Evolutionary conservation across 2,888 invertebrate genomes (phyloP).

Genomic region (Nysson spinosus): DNA sequence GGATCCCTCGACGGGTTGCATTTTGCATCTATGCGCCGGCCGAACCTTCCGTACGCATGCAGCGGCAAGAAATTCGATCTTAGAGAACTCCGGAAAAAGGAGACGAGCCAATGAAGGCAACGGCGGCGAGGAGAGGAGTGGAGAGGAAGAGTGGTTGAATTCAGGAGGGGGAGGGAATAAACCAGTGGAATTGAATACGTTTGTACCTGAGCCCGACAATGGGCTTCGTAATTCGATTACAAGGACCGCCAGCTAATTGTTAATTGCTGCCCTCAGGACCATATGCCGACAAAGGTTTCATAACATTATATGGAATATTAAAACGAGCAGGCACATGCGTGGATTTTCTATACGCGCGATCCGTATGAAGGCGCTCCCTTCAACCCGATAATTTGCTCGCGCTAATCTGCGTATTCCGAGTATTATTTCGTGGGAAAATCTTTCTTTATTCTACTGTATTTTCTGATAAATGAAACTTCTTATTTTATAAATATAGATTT

Average conservation of each 20-base stretch:
- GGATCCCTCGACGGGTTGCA: constrained; percentile 72
- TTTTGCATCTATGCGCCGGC: constrained; percentile 69
- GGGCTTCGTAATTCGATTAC: constrained; percentile 76
- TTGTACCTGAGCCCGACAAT: constrained; percentile 77
- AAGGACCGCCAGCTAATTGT: constrained; percentile 78
- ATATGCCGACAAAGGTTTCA: constrained; percentile 71
- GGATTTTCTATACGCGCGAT: constrained; percentile 47
- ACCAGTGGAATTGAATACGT: constrained; percentile 74
- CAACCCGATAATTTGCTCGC: constrained; percentile 14
- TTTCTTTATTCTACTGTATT: background rate
- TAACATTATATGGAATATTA: constrained; percentile 68
- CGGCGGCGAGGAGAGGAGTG: constrained; percentile 27
- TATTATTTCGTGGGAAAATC: constrained; percentile 51
- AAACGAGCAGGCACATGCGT: constrained; percentile 65
- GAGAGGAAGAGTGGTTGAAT: constrained; percentile 13
- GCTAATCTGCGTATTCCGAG: no score
- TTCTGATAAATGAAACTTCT: background rate
- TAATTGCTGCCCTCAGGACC: constrained; percentile 73
- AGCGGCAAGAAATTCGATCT: constrained; percentile 74
- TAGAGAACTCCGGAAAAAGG: constrained; percentile 57
- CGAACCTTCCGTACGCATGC: constrained; percentile 47
- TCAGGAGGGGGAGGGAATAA: constrained; percentile 40
- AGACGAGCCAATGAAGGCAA: constrained; percentile 55
- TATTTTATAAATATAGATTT: no score
- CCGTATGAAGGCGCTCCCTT: constrained; percentile 38